phyloP scores from a whole-genome alignment of 2,888 invertebrate genomes.

The Tortricodes alternella region DNA sequence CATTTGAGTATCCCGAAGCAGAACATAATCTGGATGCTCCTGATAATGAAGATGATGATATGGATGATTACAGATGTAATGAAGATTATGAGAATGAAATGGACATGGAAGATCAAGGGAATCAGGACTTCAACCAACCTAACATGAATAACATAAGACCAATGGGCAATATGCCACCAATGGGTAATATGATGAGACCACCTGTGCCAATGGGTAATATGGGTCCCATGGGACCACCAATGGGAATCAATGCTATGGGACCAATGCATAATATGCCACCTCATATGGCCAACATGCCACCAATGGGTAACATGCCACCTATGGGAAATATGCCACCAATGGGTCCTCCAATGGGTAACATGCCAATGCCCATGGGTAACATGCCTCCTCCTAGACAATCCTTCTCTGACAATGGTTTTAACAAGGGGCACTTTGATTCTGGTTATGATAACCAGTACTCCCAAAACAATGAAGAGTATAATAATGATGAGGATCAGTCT shows the following conservation, averaged over 20 bases:
- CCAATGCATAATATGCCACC: conserved; percentile 44
- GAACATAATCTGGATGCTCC: conserved; percentile 52
- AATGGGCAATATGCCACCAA: conserved; percentile 50
- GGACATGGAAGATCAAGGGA: conserved; percentile 65
- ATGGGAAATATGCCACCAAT: conserved; percentile 54
- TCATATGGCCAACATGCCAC: conserved; percentile 46
- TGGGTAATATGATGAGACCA: conserved; percentile 41
- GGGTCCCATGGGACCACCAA: conserved; percentile 46
- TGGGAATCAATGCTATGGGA: conserved; percentile 38
- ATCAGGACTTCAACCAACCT: conserved; percentile 67
- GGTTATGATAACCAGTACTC: conserved; percentile 59
- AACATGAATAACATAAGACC: conserved; percentile 53
- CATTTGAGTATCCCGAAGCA: conserved; percentile 71
- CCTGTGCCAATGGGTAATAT: conserved; percentile 41
- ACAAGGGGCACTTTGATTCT: conserved; percentile 64
- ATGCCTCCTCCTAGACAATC: conserved; percentile 54
- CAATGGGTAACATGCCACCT: conserved; percentile 50
- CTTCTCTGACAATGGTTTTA: conserved; percentile 68
- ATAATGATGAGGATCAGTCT: conserved; percentile 60
- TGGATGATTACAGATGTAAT: conserved; percentile 43
- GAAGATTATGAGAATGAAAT: conserved; percentile 69
- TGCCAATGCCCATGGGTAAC: conserved; percentile 39
- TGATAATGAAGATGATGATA: conserved; percentile 48
- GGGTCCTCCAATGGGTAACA: conserved; percentile 41
- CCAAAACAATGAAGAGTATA: conserved; percentile 60